These are phyloP conservation scores for Lasioglossum figueresi DNA, from an alignment of 2,888 invertebrate genomes.

Conservation along the genomic window DNA sequence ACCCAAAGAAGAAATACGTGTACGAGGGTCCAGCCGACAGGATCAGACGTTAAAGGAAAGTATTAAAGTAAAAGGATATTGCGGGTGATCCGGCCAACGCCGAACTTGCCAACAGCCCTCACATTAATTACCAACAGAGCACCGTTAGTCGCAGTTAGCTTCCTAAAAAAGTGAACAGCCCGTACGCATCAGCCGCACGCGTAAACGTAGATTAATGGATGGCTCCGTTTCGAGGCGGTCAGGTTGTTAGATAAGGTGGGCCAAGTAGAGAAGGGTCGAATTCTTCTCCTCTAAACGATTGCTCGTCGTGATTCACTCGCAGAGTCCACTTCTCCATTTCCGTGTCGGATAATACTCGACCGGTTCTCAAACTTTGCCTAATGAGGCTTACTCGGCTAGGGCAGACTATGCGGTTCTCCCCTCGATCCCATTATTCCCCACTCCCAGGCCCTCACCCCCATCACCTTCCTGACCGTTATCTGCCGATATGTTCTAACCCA, in stretches of 20 bases:
- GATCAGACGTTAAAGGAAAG: not conserved
- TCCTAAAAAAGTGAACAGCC: constrained; percentile 13
- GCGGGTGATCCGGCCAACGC: not conserved
- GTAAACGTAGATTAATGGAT: constrained; percentile 61
- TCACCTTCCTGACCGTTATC: constrained; percentile 34
- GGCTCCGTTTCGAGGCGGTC: constrained; percentile 26
- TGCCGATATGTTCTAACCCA: constrained; percentile 40
- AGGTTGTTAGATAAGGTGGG: constrained; percentile 16
- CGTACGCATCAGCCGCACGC: constrained; percentile 46
- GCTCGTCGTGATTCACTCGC: constrained; percentile 42
- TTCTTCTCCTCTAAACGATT: constrained; percentile 48
- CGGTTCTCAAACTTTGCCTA: constrained; percentile 72
- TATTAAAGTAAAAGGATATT: not conserved
- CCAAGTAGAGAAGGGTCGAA: constrained; percentile 22
- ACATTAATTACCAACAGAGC: constrained; percentile 12
- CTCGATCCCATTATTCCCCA: constrained; percentile 62
- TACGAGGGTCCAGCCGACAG: not conserved
- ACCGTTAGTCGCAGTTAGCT: constrained; percentile 34
- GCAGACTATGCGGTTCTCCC: constrained; percentile 45
- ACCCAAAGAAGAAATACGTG: too few species aligned
- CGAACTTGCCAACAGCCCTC: not conserved
- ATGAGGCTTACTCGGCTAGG: constrained; percentile 77
- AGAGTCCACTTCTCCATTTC: constrained; percentile 58
- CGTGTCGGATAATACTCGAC: constrained; percentile 54
- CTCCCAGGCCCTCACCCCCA: constrained; percentile 8